Conservation (phyloP, 2,797 vertebrate species). For the Scomberomorus guttatus region DNA sequence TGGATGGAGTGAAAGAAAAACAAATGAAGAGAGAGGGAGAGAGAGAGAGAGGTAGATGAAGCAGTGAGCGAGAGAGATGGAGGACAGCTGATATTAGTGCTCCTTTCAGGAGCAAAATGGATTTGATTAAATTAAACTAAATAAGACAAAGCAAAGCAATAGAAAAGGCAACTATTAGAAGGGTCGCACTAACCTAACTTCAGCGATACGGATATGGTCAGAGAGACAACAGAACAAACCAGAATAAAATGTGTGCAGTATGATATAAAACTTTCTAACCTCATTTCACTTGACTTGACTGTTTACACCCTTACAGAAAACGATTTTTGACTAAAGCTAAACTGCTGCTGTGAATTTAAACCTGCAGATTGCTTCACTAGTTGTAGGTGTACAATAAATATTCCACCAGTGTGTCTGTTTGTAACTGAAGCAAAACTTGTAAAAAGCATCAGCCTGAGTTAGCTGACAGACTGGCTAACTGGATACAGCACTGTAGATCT, state of each 20-base stretch:
- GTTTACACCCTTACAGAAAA: background rate
- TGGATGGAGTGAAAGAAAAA: slow-evolving; percentile 19
- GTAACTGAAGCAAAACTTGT: background rate
- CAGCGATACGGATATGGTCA: background rate
- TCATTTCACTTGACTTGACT: background rate
- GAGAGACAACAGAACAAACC: background rate
- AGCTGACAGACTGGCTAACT: background rate
- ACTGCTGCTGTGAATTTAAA: background rate
- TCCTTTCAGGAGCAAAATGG: slow-evolving; percentile 1
- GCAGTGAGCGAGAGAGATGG: background rate
- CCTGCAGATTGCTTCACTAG: background rate
- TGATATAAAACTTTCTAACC: background rate
- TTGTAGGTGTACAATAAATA: slow-evolving; percentile 10
- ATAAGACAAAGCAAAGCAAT: slow-evolving; percentile 23
- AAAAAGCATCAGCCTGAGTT: slow-evolving; percentile 17
- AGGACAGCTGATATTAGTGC: slow-evolving; percentile 1
- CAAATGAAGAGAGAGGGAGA: background rate
- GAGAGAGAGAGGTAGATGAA: background rate
- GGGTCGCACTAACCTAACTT: background rate
- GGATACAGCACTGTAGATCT: background rate
- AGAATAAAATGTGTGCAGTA: background rate
- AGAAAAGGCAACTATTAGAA: background rate
- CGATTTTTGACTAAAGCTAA: background rate
- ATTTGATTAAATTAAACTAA: slow-evolving; percentile 28
- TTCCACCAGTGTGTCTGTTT: background rate